phyloP scores from a whole-genome alignment of 2,113 vertebrate genomes.

The Dendrocopos noguchii region DNA sequence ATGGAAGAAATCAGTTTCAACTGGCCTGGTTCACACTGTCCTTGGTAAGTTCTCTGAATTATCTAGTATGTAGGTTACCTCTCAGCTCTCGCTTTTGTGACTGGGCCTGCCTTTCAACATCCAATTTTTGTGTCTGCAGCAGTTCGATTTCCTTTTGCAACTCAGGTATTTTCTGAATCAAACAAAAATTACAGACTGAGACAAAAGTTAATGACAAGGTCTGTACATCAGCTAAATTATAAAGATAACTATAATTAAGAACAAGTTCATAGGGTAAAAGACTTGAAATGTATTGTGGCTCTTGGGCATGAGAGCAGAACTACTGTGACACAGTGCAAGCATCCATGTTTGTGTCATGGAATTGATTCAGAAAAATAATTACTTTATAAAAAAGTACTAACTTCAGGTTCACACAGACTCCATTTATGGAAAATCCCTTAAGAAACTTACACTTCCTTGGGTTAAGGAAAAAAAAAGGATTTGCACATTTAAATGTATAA shows the following conservation, averaged over 20 bases:
- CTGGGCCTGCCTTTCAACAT: slow-evolving; percentile 84
- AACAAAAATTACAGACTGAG: background rate
- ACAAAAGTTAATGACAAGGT: background rate
- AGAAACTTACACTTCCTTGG: background rate
- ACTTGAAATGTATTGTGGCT: background rate
- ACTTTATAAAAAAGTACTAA: background rate
- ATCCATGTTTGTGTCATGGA: background rate
- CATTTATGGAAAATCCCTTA: background rate
- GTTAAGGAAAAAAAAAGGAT: background rate
- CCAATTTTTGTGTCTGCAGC: slow-evolving; percentile 85
- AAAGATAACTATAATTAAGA: background rate
- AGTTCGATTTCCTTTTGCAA: slow-evolving; percentile 88
- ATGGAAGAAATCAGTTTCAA: background rate
- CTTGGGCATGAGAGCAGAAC: background rate
- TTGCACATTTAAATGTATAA: background rate
- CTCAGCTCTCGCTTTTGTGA: slow-evolving; percentile 86
- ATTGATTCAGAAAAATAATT: background rate
- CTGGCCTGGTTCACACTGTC: background rate
- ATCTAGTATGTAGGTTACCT: slow-evolving; percentile 74
- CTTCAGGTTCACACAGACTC: background rate
- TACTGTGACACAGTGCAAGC: background rate
- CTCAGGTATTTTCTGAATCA: slow-evolving; percentile 85
- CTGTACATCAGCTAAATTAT: background rate
- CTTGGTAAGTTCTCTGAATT: background rate
- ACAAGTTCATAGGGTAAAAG: background rate